These are phyloP conservation scores for Caracal caracal DNA, from an alignment of 2,113 vertebrate species.

Conservation along the genomic window DNA sequence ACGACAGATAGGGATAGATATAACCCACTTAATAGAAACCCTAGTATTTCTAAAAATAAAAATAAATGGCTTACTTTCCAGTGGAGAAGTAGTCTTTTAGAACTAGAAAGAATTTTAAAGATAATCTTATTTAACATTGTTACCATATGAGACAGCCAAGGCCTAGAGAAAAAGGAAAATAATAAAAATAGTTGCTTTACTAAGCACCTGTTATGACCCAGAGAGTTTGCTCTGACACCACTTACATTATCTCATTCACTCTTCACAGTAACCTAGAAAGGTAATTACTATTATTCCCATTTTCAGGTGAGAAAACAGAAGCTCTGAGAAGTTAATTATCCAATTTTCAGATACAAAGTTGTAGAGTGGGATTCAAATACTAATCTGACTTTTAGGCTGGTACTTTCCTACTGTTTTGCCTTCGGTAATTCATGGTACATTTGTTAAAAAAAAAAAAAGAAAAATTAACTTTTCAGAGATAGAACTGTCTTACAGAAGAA, in stretches of 20 bases:
- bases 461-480: not conserved
- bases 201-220: not conserved
- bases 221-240: not conserved
- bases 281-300: not conserved
- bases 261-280: not conserved
- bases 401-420: not conserved
- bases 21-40: conserved; percentile 1
- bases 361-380: not conserved
- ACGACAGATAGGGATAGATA: not conserved
- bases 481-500: not conserved
- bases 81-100: conserved; percentile 20
- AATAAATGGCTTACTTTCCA: not conserved
- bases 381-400: not conserved
- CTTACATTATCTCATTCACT: conserved; percentile 33
- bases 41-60: conserved; percentile 42
- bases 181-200: conserved; percentile 7
- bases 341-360: not conserved
- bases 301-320: not conserved
- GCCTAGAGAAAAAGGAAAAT: not conserved
- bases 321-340: not conserved
- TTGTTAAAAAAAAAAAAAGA: not conserved
- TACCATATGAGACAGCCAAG: not conserved
- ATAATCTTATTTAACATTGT: not conserved
- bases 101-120: not conserved
- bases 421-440: not conserved